Conservation (phyloP, 2,888 invertebrate genomes). For the Thumatha senex region DNA sequence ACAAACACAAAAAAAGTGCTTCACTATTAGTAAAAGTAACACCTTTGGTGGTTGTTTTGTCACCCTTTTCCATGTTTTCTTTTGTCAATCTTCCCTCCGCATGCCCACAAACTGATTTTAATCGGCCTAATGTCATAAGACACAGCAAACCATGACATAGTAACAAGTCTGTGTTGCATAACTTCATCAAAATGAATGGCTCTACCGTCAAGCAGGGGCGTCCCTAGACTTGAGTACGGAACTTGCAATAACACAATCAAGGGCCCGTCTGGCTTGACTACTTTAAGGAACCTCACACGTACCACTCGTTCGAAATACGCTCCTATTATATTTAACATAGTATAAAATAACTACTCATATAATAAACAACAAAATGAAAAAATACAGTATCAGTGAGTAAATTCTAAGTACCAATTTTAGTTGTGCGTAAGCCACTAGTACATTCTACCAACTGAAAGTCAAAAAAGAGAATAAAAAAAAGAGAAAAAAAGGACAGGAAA, state of each 20-base stretch:
- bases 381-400: too few relatives aligned
- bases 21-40: too few relatives aligned
- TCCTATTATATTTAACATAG: too few relatives aligned
- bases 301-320: not conserved
- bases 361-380: too few relatives aligned
- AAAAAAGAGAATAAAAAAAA: too few relatives aligned
- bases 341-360: too few relatives aligned
- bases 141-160: slow-evolving; percentile 20
- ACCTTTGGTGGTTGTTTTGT: not conserved
- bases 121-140: slow-evolving; percentile 12
- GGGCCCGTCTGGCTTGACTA: slow-evolving; percentile 11
- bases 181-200: slow-evolving; percentile 29
- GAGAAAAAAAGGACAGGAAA: too few relatives aligned
- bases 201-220: slow-evolving; percentile 25
- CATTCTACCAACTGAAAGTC: too few relatives aligned
- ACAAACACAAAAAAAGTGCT: too few relatives aligned
- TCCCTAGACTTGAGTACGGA: slow-evolving; percentile 26
- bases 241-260: slow-evolving; percentile 36
- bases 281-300: slow-evolving; percentile 4
- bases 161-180: slow-evolving; percentile 28
- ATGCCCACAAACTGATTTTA: not conserved
- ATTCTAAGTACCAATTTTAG: too few relatives aligned
- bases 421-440: too few relatives aligned
- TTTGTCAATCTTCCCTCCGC: not conserved
- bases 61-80: not conserved